phyloP scores from a whole-genome alignment of 2,888 invertebrate species.

The Philopedon plagiatum region DNA sequence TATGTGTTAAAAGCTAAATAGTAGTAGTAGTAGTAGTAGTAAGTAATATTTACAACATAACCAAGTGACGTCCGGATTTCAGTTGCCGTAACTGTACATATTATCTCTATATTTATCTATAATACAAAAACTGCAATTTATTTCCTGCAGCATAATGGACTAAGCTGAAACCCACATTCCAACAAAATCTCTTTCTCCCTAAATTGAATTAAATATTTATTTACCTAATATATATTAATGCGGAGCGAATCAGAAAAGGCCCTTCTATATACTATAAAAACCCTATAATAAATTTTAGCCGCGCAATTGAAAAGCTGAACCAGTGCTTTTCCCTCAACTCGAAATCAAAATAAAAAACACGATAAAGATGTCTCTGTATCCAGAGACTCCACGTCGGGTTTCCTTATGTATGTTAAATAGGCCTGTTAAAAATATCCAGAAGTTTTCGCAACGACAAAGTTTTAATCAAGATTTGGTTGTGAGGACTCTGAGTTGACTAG shows the following conservation, averaged over 20 bases:
- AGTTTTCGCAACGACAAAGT: slow-evolving; percentile 35
- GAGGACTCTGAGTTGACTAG: too few relatives aligned
- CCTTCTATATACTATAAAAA: slow-evolving; percentile 7
- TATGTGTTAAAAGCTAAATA: too few relatives aligned
- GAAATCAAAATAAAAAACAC: slow-evolving; percentile 38
- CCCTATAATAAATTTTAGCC: slow-evolving; percentile 21
- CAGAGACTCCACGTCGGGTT: slow-evolving; percentile 1
- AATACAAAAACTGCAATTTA: too few relatives aligned
- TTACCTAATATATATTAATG: background rate
- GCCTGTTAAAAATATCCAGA: slow-evolving; percentile 13
- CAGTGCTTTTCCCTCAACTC: slow-evolving; percentile 21
- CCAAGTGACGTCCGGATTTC: too few relatives aligned
- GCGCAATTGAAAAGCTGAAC: slow-evolving; percentile 26
- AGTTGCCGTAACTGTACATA: too few relatives aligned
- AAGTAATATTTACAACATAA: too few relatives aligned
- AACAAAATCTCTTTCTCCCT: background rate
- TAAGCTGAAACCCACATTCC: too few relatives aligned
- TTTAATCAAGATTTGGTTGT: too few relatives aligned
- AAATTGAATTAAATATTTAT: background rate
- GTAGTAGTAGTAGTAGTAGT: too few relatives aligned
- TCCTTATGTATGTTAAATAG: slow-evolving; percentile 38
- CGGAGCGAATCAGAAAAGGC: background rate
- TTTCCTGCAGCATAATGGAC: too few relatives aligned
- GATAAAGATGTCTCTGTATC: slow-evolving; percentile 29
- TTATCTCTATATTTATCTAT: too few relatives aligned